A percentile compares a stretch with the other conserved stretches of the same genome.
Conservation (phyloP, 2,888 invertebrate species). For the Cosmia trapezina region DNA sequence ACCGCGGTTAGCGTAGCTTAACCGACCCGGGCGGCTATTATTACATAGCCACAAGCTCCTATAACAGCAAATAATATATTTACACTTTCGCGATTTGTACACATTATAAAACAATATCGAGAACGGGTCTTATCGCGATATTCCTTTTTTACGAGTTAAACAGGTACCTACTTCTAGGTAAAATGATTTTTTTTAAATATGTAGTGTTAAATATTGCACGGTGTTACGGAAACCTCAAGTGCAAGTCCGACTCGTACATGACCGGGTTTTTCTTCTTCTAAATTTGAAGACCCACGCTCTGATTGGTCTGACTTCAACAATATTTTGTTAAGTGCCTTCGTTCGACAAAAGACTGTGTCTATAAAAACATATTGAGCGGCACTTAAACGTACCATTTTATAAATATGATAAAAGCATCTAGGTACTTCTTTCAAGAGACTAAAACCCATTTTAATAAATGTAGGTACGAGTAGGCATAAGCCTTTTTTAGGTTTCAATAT, state of each 20-base stretch:
- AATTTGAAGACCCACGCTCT: constrained; percentile 2
- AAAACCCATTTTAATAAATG: constrained; percentile 42
- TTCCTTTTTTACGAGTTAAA: no score
- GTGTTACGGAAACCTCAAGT: no score
- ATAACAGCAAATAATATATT: no score
- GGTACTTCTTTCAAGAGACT: constrained; percentile 35
- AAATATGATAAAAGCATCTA: constrained; percentile 33
- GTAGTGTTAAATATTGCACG: no score
- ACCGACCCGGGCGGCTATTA: no score
- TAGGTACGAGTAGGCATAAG: constrained; percentile 12
- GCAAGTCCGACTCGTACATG: no score
- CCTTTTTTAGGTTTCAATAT: constrained; percentile 29
- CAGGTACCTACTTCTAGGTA: no score
- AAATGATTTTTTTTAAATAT: not conserved
- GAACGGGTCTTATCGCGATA: no score
- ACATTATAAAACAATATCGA: no score
- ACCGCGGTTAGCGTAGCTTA: no score
- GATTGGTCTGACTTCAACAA: not conserved
- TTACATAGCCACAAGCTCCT: no score
- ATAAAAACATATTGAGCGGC: not conserved
- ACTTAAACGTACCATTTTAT: constrained; percentile 17
- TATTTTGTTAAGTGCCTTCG: constrained; percentile 5
- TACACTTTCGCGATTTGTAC: no score
- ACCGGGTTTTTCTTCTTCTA: not conserved
- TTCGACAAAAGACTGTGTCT: not conserved